Conservation (phyloP, 2,797 vertebrate species). For the Manis pentadactyla region DNA sequence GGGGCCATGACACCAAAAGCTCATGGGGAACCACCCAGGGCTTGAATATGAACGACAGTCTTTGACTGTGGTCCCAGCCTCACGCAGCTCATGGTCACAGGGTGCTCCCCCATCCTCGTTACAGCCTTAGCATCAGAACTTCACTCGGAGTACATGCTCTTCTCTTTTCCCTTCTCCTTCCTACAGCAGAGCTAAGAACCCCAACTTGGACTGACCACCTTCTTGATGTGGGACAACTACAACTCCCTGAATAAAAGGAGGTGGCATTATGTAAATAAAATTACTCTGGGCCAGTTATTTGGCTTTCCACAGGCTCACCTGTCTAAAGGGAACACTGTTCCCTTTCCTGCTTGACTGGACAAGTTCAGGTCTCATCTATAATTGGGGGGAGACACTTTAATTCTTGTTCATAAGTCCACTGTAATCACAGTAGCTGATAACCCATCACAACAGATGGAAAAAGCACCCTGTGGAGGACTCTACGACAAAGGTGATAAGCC, state of each 20-base stretch:
- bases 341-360: background rate
- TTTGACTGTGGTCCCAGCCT: background rate
- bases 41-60: background rate
- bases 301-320: background rate
- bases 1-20: background rate
- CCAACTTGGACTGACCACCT: background rate
- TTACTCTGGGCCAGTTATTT: background rate
- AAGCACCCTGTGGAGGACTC: background rate
- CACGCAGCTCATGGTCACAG: background rate
- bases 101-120: background rate
- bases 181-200: background rate
- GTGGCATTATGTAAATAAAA: background rate
- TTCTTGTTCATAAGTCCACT: background rate
- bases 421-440: slow-evolving; percentile 40
- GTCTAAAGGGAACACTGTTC: background rate
- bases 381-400: background rate
- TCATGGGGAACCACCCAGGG: background rate
- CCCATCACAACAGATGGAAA: background rate
- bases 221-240: background rate
- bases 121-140: background rate
- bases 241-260: background rate
- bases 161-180: background rate
- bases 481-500: background rate
- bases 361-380: background rate
- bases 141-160: background rate